phyloP scores from a whole-genome alignment of 2,797 vertebrate species.

The Staurois parvus region DNA sequence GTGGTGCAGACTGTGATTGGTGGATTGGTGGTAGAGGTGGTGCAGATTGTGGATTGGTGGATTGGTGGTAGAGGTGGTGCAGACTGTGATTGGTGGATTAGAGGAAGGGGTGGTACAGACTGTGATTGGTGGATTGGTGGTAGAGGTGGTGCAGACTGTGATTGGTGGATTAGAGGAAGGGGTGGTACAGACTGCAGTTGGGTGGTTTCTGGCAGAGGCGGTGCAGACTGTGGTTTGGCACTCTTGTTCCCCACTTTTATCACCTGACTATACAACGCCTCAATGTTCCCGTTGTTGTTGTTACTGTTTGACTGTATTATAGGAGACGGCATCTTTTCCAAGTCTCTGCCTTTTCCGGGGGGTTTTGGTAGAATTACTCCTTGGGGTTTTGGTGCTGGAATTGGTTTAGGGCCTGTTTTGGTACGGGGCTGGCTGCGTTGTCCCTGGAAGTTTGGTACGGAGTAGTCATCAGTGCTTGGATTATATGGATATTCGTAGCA shows the following conservation, averaged over 20 bases:
- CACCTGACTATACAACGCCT: conserved; percentile 84
- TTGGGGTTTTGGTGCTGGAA: conserved; percentile 85
- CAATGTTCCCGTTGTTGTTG: conserved; percentile 78
- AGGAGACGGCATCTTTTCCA: conserved; percentile 6
- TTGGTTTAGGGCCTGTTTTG: conserved; percentile 77
- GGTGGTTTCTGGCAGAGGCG: background rate
- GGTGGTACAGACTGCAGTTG: background rate
- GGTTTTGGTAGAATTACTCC: conserved; percentile 63
- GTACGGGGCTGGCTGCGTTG: conserved; percentile 54
- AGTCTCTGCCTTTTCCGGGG: conserved; percentile 65
- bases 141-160: background rate
- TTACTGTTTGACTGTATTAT: conserved; percentile 74
- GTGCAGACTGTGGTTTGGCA: background rate
- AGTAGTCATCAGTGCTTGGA: conserved; percentile 74
- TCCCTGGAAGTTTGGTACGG: conserved; percentile 69
- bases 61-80: background rate
- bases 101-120: background rate
- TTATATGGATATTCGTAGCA: conserved; percentile 78
- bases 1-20: background rate
- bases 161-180: background rate
- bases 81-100: background rate
- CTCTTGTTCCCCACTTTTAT: conserved; percentile 69
- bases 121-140: background rate
- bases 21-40: background rate
- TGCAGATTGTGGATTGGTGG: background rate